These are phyloP conservation scores for Enteromius mattozi DNA, from an alignment of 2,797 vertebrate species.

Conservation along the genomic window DNA sequence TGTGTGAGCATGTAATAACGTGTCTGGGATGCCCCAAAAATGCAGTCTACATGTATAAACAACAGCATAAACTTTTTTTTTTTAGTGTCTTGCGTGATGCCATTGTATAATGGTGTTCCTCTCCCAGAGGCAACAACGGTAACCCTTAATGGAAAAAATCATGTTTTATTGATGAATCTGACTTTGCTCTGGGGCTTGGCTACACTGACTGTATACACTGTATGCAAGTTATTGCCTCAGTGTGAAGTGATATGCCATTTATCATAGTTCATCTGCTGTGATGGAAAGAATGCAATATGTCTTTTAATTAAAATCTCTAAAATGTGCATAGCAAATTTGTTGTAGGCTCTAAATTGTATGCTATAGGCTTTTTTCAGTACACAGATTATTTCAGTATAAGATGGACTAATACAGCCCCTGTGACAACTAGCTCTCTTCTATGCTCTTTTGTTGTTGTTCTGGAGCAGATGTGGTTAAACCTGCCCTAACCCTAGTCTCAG, in stretches of 20 bases:
- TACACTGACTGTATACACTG: not conserved
- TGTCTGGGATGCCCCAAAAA: not conserved
- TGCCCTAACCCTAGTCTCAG: not conserved
- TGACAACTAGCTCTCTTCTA: not conserved
- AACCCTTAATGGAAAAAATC: constrained; percentile 86
- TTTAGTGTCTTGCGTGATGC: not conserved
- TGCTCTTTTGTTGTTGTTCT: not conserved
- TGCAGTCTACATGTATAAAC: not conserved
- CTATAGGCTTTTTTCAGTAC: not conserved
- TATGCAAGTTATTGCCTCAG: constrained; percentile 10
- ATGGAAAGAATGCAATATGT: not conserved
- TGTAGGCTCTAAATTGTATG: not conserved
- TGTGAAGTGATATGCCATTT: constrained; percentile 2
- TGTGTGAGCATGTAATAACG: not conserved
- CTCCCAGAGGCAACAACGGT: constrained; percentile 73
- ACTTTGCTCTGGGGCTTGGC: not conserved
- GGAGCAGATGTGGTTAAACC: not conserved
- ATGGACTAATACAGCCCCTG: not conserved
- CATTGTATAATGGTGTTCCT: constrained; percentile 60
- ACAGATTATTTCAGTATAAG: not conserved
- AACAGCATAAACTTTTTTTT: not conserved
- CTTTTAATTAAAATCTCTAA: not conserved
- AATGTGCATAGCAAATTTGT: not conserved
- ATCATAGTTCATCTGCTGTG: constrained; percentile 12
- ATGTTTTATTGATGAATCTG: constrained; percentile 89